Conservation (phyloP, 2,113 vertebrate species). For the Leptodactylus fuscus region DNA sequence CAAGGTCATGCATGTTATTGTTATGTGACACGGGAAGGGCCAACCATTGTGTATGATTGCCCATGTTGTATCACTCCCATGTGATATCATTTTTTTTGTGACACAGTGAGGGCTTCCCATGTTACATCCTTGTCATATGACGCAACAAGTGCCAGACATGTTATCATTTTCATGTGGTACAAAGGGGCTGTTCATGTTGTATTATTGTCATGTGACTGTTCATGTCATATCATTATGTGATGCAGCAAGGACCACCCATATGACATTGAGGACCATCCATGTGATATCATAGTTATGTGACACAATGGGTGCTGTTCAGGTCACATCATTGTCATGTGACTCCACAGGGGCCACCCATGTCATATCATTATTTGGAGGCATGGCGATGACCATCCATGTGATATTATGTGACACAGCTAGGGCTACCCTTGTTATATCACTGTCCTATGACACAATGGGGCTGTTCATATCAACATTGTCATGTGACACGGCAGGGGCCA, state of each 20-base stretch:
- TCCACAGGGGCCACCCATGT: not conserved
- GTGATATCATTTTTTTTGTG: too few species aligned
- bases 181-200: not conserved
- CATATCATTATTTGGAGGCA: not conserved
- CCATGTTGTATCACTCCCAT: not conserved
- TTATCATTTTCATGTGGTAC: not conserved
- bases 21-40: not conserved
- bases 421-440: too few species aligned
- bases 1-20: too few species aligned
- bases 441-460: too few species aligned
- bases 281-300: too few species aligned
- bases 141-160: not conserved
- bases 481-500: not conserved
- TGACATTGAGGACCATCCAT: too few species aligned
- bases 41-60: too few species aligned
- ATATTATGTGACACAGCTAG: too few species aligned
- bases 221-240: too few species aligned
- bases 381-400: too few species aligned
- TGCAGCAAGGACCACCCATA: too few species aligned
- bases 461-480: too few species aligned
- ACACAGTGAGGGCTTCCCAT: not conserved
- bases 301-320: not conserved
- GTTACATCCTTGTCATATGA: not conserved
- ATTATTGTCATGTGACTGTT: not conserved
- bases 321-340: slow-evolving; percentile 1